These are phyloP conservation scores for Corvus hawaiiensis DNA, from an alignment of 2,113 vertebrate species.

Conservation along the genomic window DNA sequence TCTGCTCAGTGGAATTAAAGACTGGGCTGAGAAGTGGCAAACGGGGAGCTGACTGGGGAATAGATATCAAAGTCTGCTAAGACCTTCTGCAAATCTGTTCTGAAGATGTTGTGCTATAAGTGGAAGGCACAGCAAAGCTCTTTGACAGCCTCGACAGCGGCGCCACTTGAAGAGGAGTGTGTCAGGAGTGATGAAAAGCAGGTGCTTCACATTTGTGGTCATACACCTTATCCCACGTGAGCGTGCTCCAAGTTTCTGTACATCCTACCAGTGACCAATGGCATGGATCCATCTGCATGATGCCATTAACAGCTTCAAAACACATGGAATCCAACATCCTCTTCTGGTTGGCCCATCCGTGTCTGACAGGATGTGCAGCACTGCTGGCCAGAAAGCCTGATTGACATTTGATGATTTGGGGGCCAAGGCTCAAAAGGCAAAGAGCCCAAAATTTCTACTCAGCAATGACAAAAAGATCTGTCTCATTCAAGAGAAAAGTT, in stretches of 20 bases:
- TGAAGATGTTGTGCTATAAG: background rate
- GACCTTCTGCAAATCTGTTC: background rate
- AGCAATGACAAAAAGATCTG: background rate
- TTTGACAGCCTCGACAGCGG: background rate
- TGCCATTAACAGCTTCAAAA: background rate
- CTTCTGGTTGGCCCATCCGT: background rate
- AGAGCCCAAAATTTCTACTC: background rate
- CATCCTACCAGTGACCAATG: background rate
- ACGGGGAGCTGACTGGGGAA: background rate
- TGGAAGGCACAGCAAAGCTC: background rate
- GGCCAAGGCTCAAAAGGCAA: background rate
- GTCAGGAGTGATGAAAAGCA: background rate
- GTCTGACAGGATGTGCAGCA: background rate
- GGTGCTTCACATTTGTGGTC: background rate
- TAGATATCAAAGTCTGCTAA: background rate
- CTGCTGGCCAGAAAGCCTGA: background rate
- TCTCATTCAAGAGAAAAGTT: background rate
- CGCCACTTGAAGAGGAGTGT: background rate
- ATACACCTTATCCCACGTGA: rapidly evolving
- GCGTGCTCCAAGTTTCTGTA: background rate
- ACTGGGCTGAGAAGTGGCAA: background rate
- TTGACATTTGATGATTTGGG: background rate
- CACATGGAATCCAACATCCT: background rate
- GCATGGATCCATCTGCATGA: background rate
- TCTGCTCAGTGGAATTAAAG: background rate